Conservation (phyloP, 2,888 invertebrate genomes). For the Morpho achilles region DNA sequence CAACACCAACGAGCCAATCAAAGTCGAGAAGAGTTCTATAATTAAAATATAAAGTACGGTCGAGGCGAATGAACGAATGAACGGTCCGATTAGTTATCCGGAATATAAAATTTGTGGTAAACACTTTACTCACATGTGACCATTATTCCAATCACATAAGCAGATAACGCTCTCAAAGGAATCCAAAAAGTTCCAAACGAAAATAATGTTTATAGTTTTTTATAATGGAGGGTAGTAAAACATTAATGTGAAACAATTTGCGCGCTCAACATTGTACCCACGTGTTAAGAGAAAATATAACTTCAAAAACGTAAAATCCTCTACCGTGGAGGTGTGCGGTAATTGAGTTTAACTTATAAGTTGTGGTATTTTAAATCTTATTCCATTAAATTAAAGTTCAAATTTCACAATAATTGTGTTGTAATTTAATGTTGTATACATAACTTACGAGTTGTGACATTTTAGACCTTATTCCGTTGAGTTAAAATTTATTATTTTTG, state of each 20-base stretch:
- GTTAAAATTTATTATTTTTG: not conserved
- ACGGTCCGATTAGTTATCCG: too few relatives aligned
- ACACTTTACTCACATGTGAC: too few relatives aligned
- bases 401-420: not conserved
- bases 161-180: too few relatives aligned
- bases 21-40: too few relatives aligned
- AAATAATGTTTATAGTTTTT: slow-evolving; percentile 18
- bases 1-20: too few relatives aligned
- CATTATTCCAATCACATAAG: too few relatives aligned
- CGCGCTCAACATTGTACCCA: slow-evolving; percentile 15
- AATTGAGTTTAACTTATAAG: not conserved
- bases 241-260: slow-evolving; percentile 4
- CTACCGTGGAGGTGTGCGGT: slow-evolving; percentile 9
- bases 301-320: slow-evolving; percentile 15
- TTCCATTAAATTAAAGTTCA: not conserved
- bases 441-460: not conserved
- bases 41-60: too few relatives aligned
- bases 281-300: slow-evolving; percentile 19
- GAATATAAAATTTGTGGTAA: too few relatives aligned
- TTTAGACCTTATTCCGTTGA: not conserved
- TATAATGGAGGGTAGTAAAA: slow-evolving; percentile 12
- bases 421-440: not conserved
- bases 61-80: too few relatives aligned
- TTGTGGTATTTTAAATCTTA: not conserved
- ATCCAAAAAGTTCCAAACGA: not conserved